phyloP scores from a whole-genome alignment of 2,888 invertebrate genomes.

The Lymantria dispar region DNA sequence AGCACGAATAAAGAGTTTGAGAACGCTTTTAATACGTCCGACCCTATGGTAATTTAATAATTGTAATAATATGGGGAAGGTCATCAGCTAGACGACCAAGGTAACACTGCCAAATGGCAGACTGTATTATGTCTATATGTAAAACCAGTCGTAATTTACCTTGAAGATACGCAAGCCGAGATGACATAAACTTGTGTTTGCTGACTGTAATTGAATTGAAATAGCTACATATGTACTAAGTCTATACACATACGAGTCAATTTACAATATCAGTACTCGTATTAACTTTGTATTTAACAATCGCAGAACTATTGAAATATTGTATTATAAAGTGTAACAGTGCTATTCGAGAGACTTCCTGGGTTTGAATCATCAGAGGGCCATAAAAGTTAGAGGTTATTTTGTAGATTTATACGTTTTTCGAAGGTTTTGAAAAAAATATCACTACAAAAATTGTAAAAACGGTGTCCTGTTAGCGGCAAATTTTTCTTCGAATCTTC shows the following conservation, averaged over 20 bases:
- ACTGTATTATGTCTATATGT: slow-evolving; percentile 7
- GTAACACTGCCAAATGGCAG: slow-evolving; percentile 7
- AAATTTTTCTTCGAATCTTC: no score
- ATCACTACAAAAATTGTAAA: no score
- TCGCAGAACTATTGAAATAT: no score
- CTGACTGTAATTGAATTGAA: not conserved
- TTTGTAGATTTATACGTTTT: no score
- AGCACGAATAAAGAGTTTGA: slow-evolving; percentile 22
- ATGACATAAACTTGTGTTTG: not conserved
- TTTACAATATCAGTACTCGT: no score
- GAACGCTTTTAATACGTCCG: slow-evolving; percentile 28
- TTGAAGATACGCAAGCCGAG: not conserved
- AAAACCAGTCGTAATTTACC: slow-evolving; percentile 8
- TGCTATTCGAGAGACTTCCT: no score
- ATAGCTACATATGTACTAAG: not conserved
- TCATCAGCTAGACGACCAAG: slow-evolving; percentile 17
- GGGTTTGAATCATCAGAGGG: no score
- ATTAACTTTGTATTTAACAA: no score
- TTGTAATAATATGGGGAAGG: slow-evolving; percentile 20
- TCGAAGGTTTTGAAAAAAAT: no score
- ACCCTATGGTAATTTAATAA: slow-evolving; percentile 16
- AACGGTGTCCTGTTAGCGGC: no score
- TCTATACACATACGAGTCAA: not conserved
- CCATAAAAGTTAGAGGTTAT: no score
- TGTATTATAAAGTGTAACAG: no score